Base-by-base conservation (phyloP, 1,140 invertebrate genomes). In the Catajapyx aquilonaris region DNA sequence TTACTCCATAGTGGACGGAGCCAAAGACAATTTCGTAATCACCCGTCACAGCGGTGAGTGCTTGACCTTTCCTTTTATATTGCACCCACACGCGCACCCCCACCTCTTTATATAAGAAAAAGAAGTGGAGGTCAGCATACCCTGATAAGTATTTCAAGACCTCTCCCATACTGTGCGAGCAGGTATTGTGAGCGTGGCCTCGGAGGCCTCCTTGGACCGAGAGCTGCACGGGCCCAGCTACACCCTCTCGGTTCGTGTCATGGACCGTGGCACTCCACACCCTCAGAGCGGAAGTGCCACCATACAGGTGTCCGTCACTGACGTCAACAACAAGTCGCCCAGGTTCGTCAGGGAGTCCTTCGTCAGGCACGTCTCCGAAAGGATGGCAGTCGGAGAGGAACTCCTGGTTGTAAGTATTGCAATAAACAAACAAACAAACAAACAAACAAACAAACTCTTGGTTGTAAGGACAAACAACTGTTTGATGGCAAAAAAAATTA, bases 321-420 rank as follows among this genome's bases (percentile, higher is more conserved):
- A 86, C 50, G 74, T 85, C 1, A 85, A 86, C 43, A 81, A 88
- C 49, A 80, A 84, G 48, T 66, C 73, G 10, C 84, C 84, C 1
- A 62, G 55, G 41, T 88, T 86, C 39, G 64, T 44, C 5, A 52
- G 71, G 43, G 65, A 69, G 1, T 62, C 64, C 20, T 73, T 71
- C 46, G 61, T 73, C 5, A 59, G 68, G 30, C 75, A 81, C 37
- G 69, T 81, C 9, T 76, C 76, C 0, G 76, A 80, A 52, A 61
- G 68, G 49, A 66, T 71, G 1, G 59, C 68, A 38, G 63, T 76
- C 20, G 73, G 71, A 46, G 47, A 38, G 39, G 46, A 42, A 19
- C 18, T 13, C 9, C 18, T 22, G 17, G 16, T 23, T 34, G 31
- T 36, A n/a, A 25, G n/a, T n/a, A n/a, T n/a, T n/a, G n/a, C n/a